These are phyloP conservation scores for Anniella stebbinsi DNA, from an alignment of 2,797 vertebrate species.

Conservation along the genomic window DNA sequence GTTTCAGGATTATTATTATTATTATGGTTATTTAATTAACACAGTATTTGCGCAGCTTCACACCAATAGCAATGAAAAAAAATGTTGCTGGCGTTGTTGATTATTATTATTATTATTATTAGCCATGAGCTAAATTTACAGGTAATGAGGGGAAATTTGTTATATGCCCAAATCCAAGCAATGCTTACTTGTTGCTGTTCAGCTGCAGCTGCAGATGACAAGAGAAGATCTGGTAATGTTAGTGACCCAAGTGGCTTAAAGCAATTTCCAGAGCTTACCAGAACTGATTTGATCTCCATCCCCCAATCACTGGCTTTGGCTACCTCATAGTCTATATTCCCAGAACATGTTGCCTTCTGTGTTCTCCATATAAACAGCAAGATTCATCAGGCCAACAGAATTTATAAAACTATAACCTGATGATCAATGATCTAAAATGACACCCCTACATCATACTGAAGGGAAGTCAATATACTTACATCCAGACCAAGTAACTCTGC, in stretches of 20 bases:
- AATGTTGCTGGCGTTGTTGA: no score
- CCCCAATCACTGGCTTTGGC: background rate
- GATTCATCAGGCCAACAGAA: slow-evolving; percentile 33
- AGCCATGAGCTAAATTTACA: background rate
- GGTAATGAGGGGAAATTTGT: background rate
- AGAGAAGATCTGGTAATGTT: background rate
- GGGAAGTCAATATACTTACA: slow-evolving; percentile 30
- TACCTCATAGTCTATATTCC: slow-evolving; percentile 2
- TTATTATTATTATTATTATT: background rate
- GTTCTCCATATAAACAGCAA: slow-evolving; percentile 22
- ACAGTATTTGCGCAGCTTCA: background rate
- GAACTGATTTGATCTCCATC: background rate
- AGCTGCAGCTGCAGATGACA: background rate
- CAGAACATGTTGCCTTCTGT: background rate
- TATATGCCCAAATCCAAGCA: background rate
- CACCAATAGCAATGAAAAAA: background rate
- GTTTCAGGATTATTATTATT: background rate
- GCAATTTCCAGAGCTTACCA: background rate
- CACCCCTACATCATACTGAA: slow-evolving; percentile 54
- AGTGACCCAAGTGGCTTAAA: background rate
- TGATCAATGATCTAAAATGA: slow-evolving; percentile 57
- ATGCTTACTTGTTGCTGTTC: background rate
- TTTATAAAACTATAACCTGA: slow-evolving; percentile 31
- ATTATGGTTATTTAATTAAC: background rate
- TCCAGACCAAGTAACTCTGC: slow-evolving; percentile 33